phyloP scores from a whole-genome alignment of 2,797 vertebrate species.

The Tangara arthus region DNA sequence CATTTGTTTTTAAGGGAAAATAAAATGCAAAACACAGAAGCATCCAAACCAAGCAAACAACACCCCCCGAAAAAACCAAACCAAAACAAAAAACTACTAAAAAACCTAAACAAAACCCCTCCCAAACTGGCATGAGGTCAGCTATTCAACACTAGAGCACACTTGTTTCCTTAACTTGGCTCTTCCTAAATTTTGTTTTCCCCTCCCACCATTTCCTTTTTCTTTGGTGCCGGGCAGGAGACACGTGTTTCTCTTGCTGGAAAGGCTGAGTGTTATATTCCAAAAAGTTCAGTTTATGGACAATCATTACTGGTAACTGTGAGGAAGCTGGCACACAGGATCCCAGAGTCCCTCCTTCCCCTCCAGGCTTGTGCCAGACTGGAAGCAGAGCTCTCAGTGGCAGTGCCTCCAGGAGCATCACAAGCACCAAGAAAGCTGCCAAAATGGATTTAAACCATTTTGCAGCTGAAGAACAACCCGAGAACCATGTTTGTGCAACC shows the following conservation, averaged over 20 bases:
- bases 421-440: not conserved
- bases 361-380: not conserved
- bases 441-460: not conserved
- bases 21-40: not conserved
- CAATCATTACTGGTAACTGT: not conserved
- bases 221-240: not conserved
- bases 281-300: not conserved
- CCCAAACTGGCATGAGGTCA: not conserved
- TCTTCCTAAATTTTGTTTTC: not conserved
- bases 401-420: not conserved
- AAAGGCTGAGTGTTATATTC: not conserved
- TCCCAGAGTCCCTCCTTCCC: not conserved
- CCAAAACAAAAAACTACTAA: not conserved
- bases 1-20: conserved; percentile 6
- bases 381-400: not conserved
- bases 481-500: not conserved
- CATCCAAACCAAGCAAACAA: not conserved
- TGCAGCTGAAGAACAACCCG: not conserved
- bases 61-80: not conserved
- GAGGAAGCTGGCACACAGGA: not conserved
- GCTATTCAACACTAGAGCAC: not conserved
- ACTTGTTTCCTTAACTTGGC: not conserved
- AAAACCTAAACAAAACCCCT: not conserved
- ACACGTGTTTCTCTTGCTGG: not conserved
- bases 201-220: not conserved